Percentiles rank a stretch among this genome's conserved stretches.
Evolutionary conservation across 2,113 vertebrate species (phyloP).

Genomic region (Dromiciops gliroides): DNA sequence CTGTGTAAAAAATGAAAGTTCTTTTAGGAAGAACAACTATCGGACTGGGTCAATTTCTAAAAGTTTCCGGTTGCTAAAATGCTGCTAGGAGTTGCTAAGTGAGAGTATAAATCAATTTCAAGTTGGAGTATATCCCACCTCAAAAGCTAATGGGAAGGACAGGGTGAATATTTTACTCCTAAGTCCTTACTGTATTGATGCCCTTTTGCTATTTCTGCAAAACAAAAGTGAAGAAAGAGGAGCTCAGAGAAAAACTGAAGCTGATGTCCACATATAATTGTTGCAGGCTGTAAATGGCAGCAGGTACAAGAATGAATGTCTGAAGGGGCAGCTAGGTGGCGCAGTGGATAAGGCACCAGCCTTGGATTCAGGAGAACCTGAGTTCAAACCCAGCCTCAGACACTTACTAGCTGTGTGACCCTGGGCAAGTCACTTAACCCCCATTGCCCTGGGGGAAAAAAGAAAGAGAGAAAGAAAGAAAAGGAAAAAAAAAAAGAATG

Average conservation of each 20-base stretch:
- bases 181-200: not conserved
- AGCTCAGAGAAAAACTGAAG: not conserved
- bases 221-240: not conserved
- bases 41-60: not conserved
- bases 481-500: no score
- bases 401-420: no score
- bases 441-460: no score
- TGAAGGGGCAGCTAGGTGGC: no score
- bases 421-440: no score
- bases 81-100: not conserved
- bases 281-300: not conserved
- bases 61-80: slow-evolving; percentile 15
- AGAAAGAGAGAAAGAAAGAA: no score
- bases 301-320: not conserved
- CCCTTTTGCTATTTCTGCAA: not conserved
- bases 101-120: not conserved
- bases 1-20: slow-evolving; percentile 11
- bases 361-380: no score
- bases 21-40: slow-evolving; percentile 28
- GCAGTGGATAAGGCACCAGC: no score
- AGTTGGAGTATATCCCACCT: not conserved
- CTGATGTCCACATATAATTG: not conserved
- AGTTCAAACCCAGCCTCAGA: no score
- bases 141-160: not conserved
- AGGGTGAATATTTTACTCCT: not conserved